These are phyloP conservation scores for Pachydiplax longipennis DNA, from an alignment of 2,888 invertebrate species.

Conservation along the genomic window DNA sequence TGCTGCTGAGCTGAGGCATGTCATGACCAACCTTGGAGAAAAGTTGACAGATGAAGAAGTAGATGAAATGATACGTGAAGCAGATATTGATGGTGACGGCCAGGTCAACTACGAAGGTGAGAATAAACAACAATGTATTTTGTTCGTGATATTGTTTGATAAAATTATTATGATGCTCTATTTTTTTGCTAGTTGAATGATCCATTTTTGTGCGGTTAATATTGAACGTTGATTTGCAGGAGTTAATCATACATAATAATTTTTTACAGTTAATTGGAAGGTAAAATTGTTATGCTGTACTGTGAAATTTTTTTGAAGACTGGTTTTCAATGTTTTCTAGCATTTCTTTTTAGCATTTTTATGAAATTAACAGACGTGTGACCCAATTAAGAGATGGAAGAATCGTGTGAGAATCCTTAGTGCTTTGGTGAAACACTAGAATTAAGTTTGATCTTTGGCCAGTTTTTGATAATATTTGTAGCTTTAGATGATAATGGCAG, in stretches of 20 bases:
- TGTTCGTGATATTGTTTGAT: too few species aligned
- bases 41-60: conserved; percentile 99
- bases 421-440: too few species aligned
- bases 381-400: too few species aligned
- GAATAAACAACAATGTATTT: conserved; percentile 49
- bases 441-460: too few species aligned
- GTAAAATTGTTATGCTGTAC: background rate
- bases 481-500: too few species aligned
- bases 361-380: too few species aligned
- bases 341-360: too few species aligned
- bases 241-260: background rate
- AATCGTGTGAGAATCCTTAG: too few species aligned
- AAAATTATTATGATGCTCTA: too few species aligned
- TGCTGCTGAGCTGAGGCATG: conserved; percentile 97
- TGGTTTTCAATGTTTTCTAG: too few species aligned
- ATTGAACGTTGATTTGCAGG: background rate
- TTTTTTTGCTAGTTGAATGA: background rate
- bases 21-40: conserved; percentile 99
- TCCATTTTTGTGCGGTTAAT: background rate
- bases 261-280: background rate
- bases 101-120: conserved; percentile 97
- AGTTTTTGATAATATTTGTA: too few species aligned
- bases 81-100: conserved; percentile 98
- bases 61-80: conserved; percentile 99
- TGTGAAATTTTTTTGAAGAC: background rate